A percentile compares a stretch with the other conserved stretches of the same genome.
Evolutionary conservation across 2,888 invertebrate genomes (phyloP).

Genomic region (Pyrrhia umbra): DNA sequence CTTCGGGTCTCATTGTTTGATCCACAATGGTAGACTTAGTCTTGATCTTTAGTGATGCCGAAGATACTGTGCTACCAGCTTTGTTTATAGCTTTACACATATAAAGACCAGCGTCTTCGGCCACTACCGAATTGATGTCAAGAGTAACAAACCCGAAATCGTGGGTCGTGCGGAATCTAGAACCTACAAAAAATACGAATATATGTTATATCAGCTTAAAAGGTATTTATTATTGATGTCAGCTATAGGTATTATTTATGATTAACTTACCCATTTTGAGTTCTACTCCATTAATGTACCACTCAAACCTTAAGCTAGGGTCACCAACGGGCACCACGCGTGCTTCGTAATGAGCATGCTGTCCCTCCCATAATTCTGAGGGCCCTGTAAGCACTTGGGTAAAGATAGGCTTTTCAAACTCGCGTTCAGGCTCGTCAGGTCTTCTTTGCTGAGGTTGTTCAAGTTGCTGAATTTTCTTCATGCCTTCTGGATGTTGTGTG

Average conservation of each 20-base stretch:
- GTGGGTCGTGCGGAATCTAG: constrained; percentile 96
- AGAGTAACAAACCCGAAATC: constrained; percentile 98
- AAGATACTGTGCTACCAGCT: constrained; percentile 98
- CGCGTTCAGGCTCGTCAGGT: constrained; percentile 94
- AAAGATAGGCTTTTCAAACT: constrained; percentile 97
- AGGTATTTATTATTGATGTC: background rate
- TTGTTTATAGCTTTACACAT: constrained; percentile 98
- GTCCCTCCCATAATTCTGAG: constrained; percentile 97
- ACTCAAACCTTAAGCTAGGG: constrained; percentile 97
- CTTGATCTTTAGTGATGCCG: constrained; percentile 96
- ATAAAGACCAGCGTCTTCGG: constrained; percentile 97
- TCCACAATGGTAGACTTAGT: constrained; percentile 94
- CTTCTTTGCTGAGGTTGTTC: constrained; percentile 94
- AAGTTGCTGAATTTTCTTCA: constrained; percentile 96
- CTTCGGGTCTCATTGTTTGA: constrained; percentile 96
- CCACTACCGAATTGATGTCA: constrained; percentile 96
- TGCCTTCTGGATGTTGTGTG: constrained; percentile 98
- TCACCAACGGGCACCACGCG: constrained; percentile 98
- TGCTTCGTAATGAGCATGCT: constrained; percentile 97
- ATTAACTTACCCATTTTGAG: constrained; percentile 94
- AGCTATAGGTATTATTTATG: background rate
- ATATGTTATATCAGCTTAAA: background rate
- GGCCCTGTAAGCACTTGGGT: constrained; percentile 96
- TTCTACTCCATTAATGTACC: constrained; percentile 98
- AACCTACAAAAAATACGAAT: constrained; percentile 85